Conservation (phyloP, 1,140 invertebrate genomes). For the Microplitis mediator region DNA sequence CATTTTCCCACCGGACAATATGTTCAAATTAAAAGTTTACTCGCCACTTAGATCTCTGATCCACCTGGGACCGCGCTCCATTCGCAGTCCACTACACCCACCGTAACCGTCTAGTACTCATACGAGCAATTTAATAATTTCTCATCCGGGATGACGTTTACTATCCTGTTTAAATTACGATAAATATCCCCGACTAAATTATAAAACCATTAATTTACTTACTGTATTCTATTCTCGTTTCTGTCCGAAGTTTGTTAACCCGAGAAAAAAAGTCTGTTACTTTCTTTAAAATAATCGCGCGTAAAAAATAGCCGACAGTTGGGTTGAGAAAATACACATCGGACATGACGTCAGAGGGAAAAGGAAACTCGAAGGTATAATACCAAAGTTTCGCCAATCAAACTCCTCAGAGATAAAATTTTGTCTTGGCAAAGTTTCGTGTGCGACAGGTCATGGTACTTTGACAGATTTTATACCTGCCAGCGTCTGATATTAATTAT, state of each 20-base stretch:
- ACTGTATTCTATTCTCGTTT: not conserved
- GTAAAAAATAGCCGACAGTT: too few species aligned
- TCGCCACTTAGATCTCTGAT: not conserved
- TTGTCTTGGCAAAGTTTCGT: not conserved
- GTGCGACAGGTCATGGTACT: not conserved
- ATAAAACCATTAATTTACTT: not conserved
- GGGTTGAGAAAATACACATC: too few species aligned
- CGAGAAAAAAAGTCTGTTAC: too few species aligned
- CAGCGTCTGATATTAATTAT: not conserved
- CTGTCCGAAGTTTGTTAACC: not conserved
- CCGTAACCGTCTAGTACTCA: too few species aligned
- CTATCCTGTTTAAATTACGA: not conserved
- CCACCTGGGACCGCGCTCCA: not conserved
- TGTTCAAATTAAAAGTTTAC: conserved; percentile 24
- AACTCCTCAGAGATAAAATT: not conserved
- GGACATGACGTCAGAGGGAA: too few species aligned
- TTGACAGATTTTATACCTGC: not conserved
- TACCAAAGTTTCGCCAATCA: not conserved
- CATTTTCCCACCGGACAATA: conserved; percentile 12
- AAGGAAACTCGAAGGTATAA: too few species aligned
- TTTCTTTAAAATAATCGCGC: too few species aligned
- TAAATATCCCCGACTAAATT: not conserved
- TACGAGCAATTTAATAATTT: not conserved
- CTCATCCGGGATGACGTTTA: not conserved
- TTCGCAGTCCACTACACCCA: too few species aligned